A percentile compares a stretch with the other conserved stretches of the same genome.
phyloP scores from a whole-genome alignment of 1,140 invertebrate genomes.

The Plodia interpunctella region DNA sequence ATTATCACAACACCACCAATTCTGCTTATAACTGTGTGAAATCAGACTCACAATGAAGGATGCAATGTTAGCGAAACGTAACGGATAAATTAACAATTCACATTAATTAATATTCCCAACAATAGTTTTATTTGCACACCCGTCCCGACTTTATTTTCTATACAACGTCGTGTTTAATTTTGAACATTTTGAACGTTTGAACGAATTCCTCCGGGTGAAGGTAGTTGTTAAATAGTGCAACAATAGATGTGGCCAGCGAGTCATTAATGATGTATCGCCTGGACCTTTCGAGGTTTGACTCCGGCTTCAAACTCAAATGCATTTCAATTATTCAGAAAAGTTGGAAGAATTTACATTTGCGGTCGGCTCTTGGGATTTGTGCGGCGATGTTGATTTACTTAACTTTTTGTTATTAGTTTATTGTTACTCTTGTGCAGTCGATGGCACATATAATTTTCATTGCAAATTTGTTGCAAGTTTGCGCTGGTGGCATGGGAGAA shows the following conservation, averaged over 20 bases:
- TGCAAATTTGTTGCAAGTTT: too few relatives aligned
- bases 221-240: slow-evolving; percentile 55
- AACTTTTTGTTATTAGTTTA: not conserved
- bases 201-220: slow-evolving; percentile 27
- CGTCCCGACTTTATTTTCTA: slow-evolving; percentile 37
- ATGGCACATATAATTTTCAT: too few relatives aligned
- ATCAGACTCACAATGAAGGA: not conserved
- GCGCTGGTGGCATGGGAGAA: too few relatives aligned
- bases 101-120: slow-evolving; percentile 37
- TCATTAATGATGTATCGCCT: slow-evolving; percentile 54
- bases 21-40: not conserved
- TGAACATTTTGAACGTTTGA: slow-evolving; percentile 13
- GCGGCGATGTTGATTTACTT: not conserved
- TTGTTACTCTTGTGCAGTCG: not conserved
- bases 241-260: slow-evolving; percentile 49
- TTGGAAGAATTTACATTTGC: slow-evolving; percentile 7
- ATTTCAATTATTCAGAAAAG: slow-evolving; percentile 2
- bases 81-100: slow-evolving; percentile 32
- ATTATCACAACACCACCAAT: too few relatives aligned
- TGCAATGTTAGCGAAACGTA: slow-evolving; percentile 20
- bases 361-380: not conserved
- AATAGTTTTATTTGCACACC: slow-evolving; percentile 45
- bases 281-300: slow-evolving; percentile 38
- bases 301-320: not conserved
- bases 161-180: slow-evolving; percentile 38